Evolutionary conservation across 2,797 vertebrate genomes (phyloP), one percentile per base, ranked within the genome.

Genomic region (Typhlichthys subterraneus): DNA sequence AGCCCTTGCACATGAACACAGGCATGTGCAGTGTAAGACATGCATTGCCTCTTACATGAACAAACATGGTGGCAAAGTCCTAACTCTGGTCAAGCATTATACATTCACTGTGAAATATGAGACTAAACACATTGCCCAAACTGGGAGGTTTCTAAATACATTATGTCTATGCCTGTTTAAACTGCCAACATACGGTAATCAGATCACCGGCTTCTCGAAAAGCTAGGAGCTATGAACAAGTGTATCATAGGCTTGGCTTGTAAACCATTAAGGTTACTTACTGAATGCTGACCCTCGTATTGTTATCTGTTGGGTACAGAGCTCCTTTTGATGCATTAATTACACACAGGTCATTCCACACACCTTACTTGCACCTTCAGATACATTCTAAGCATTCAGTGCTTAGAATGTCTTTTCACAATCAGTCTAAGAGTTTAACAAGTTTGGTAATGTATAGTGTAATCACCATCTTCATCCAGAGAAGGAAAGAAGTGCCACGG

Each of bases 241-340:
- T 53, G 59, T 70, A 66, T 78, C 76, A 42, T 69, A 48, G 69
- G 69, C 64, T 84, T 84, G 85, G 69, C 46, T 81, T 72, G 47
- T 59, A 78, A 82, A 83, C 55, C 66, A 72, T 67, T 23, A 76
- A 69, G 65, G 59, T 74, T 66, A 47, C 76, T 78, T 45, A 45
- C 69, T 69, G 45, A 80, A 82, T 71, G 57, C 70, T 49, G 61
- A 63, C 76, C 70, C 73, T 73, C 67, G 75, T 61, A 74, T 80
- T 29, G 4, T 29, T 29, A 29, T 23, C 79, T 69, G 72, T 81
- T 75, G 57, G 55, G 67, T 65, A 92, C 78, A 83, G 59, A 70
- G 76, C 71, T 76, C 56, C 60, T 65, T 85, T 84, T 88, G 79
- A 82, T 72, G 67, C 55, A 71, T 42, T 87, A 86, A 84, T 80